phyloP scores from a whole-genome alignment of 2,113 vertebrate genomes.

The Phocoena sinus region DNA sequence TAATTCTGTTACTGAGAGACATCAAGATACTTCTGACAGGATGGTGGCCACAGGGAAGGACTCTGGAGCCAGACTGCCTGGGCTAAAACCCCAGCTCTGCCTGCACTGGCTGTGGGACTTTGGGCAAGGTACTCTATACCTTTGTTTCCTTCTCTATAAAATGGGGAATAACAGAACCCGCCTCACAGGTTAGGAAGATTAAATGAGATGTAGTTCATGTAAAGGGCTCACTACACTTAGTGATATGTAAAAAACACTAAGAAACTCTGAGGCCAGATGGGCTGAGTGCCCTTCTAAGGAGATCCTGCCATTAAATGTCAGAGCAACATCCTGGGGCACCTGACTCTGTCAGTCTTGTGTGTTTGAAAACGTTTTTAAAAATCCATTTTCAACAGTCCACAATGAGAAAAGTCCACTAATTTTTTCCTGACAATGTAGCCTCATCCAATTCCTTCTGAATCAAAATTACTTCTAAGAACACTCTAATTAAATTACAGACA shows the following conservation, averaged over 20 bases:
- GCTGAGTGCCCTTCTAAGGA: not conserved
- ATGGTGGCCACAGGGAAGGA: rapidly evolving
- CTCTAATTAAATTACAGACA: constrained; percentile 47
- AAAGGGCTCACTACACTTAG: not conserved
- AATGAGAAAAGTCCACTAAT: constrained; percentile 21
- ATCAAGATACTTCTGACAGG: not conserved
- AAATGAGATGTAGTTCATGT: not conserved
- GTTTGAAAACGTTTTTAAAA: constrained; percentile 5
- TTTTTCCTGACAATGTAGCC: not conserved
- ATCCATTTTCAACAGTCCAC: not conserved
- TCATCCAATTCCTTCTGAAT: constrained; percentile 49
- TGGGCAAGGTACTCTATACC: not conserved
- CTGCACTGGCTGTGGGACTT: not conserved
- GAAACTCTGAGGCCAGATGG: not conserved
- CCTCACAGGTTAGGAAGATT: not conserved
- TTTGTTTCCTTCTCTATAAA: not conserved
- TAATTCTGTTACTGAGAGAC: not conserved
- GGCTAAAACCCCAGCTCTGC: too few relatives aligned
- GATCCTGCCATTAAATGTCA: not conserved
- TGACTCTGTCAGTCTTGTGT: not conserved
- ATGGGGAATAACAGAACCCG: not conserved
- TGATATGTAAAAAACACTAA: not conserved
- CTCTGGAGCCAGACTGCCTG: not conserved
- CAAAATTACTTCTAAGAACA: constrained; percentile 38
- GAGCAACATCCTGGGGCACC: not conserved